phyloP scores from a whole-genome alignment of 2,113 vertebrate species.

The Hucho hucho region DNA sequence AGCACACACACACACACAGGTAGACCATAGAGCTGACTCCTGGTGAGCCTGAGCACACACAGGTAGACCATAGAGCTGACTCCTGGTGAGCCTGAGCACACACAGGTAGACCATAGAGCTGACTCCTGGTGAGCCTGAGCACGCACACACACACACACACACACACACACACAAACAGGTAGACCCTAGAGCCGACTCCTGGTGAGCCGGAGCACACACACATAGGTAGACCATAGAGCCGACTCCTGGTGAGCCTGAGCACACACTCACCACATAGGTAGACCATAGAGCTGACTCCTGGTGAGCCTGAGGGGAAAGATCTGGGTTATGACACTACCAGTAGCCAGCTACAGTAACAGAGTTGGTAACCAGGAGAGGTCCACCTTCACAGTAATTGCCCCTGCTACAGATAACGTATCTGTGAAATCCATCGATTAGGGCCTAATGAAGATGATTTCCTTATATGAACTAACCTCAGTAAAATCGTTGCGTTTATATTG shows the following conservation, averaged over 20 bases:
- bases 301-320: slow-evolving; percentile 78
- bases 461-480: too few species aligned
- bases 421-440: too few species aligned
- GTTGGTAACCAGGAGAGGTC: too few species aligned
- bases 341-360: too few species aligned
- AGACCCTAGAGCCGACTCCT: slow-evolving; percentile 92
- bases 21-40: slow-evolving; percentile 93
- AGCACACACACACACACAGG: slow-evolving; percentile 92
- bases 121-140: slow-evolving; percentile 80
- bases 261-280: slow-evolving; percentile 96
- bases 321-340: neutral
- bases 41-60: slow-evolving; percentile 78
- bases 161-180: slow-evolving; percentile 85
- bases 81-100: slow-evolving; percentile 79
- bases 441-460: too few species aligned
- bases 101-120: slow-evolving; percentile 94
- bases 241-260: slow-evolving; percentile 80
- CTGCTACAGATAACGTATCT: too few species aligned
- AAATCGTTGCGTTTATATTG: too few species aligned
- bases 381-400: too few species aligned
- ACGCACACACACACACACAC: too few species aligned
- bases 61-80: slow-evolving; percentile 96
- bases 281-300: slow-evolving; percentile 91
- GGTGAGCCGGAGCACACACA: slow-evolving; percentile 82
- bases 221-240: slow-evolving; percentile 96